Evolutionary conservation across 2,888 invertebrate species (phyloP).

Genomic region (Crossocerus cetratus): DNA sequence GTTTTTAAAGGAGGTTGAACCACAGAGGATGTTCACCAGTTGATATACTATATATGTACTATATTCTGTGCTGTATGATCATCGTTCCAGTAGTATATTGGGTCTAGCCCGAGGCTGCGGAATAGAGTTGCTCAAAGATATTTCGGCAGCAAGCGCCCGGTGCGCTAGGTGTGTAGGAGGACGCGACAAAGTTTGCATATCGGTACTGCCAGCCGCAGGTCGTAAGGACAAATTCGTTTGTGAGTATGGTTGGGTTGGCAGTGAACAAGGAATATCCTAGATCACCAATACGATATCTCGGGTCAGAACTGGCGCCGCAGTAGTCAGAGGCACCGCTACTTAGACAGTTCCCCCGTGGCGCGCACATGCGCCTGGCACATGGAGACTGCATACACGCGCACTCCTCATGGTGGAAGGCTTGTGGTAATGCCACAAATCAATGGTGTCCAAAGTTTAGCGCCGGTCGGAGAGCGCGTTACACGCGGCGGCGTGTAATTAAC

Average conservation of each 20-base stretch:
- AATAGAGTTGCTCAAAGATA: constrained; percentile 54
- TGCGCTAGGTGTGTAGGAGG: constrained; percentile 52
- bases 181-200: constrained; percentile 62
- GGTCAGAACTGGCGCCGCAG: constrained; percentile 13
- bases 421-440: constrained; percentile 67
- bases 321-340: neutral
- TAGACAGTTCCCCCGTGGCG: neutral
- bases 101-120: constrained; percentile 44
- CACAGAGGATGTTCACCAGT: constrained; percentile 24
- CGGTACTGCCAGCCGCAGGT: constrained; percentile 61
- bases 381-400: constrained; percentile 10
- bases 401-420: constrained; percentile 46
- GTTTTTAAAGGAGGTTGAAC: constrained; percentile 31
- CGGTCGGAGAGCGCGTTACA: constrained; percentile 60
- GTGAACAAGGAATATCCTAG: constrained; percentile 62
- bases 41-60: constrained; percentile 3
- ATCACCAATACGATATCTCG: constrained; percentile 56
- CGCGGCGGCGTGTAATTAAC: constrained; percentile 69
- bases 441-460: constrained; percentile 71
- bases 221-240: constrained; percentile 65
- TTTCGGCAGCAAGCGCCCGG: constrained; percentile 57
- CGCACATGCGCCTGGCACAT: neutral
- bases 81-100: constrained; percentile 34
- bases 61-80: constrained; percentile 38
- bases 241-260: constrained; percentile 62